phyloP scores from a whole-genome alignment of 2,888 invertebrate genomes.

The Tuberolachnus salignus region DNA sequence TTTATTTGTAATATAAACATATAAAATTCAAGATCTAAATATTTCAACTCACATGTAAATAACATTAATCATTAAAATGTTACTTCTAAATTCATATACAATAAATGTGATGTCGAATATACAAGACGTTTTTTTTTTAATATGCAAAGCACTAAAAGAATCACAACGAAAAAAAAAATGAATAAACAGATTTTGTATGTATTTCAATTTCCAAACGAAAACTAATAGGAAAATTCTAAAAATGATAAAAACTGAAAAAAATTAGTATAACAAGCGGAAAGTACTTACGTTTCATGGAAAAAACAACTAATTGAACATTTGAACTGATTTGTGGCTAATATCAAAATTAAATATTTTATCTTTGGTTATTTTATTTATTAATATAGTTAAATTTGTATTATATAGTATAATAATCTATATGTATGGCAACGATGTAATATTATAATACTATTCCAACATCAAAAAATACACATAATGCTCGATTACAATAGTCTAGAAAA shows the following conservation, averaged over 20 bases:
- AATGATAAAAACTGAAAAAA: slow-evolving; percentile 5
- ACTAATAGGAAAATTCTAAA: slow-evolving; percentile 13
- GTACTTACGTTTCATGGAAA: slow-evolving; percentile 29
- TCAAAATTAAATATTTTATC: too few species aligned
- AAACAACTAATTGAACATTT: neutral
- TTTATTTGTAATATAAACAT: neutral
- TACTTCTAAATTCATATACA: neutral
- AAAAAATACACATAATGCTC: too few species aligned
- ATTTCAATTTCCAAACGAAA: neutral
- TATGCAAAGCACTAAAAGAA: neutral
- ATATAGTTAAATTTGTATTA: too few species aligned
- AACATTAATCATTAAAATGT: neutral
- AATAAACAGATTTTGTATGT: neutral
- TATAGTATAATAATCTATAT: too few species aligned
- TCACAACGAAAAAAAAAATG: neutral
- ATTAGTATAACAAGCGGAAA: slow-evolving; percentile 8
- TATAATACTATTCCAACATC: too few species aligned
- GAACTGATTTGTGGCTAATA: too few species aligned
- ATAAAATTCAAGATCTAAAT: neutral
- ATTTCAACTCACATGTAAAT: slow-evolving; percentile 6
- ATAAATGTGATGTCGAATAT: neutral
- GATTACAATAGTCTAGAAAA: too few species aligned
- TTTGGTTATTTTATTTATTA: too few species aligned
- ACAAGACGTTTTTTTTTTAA: neutral
- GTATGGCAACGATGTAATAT: too few species aligned